A percentile compares a stretch with the other conserved stretches of the same genome.
These are phyloP conservation scores for Mormyrus proboscirostris DNA, from an alignment of 2,797 vertebrate genomes.

Conservation along the genomic window DNA sequence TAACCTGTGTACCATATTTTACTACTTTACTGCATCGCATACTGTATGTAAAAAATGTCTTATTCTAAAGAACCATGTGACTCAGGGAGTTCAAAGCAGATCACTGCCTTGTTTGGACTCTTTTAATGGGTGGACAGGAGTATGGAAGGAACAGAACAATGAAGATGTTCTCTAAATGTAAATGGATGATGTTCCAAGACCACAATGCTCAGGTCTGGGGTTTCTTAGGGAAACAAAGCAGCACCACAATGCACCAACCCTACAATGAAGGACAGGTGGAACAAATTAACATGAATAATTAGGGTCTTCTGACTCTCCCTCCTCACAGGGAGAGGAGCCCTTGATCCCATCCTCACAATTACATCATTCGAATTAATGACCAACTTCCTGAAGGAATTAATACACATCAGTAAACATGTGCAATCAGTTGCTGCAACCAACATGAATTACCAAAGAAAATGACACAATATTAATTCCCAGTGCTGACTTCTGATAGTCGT, in stretches of 20 bases:
- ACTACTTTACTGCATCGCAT: background rate
- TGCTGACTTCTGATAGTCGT: background rate
- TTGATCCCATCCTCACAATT: background rate
- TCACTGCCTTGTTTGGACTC: background rate
- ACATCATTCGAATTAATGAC: background rate
- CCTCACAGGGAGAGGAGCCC: background rate
- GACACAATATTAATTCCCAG: background rate
- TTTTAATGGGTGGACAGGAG: background rate
- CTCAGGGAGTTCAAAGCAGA: background rate
- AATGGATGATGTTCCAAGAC: background rate
- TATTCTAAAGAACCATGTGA: background rate
- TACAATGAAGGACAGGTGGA: background rate
- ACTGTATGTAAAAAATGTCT: background rate
- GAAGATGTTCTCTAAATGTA: background rate
- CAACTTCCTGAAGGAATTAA: background rate
- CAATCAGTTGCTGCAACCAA: background rate
- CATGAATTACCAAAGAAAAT: background rate
- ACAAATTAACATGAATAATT: conserved; percentile 7
- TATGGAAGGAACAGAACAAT: background rate
- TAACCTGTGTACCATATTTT: background rate
- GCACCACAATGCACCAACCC: background rate
- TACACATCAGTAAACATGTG: background rate
- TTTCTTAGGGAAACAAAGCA: background rate
- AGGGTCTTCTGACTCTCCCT: background rate
- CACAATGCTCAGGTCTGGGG: background rate